phyloP scores from a whole-genome alignment of 2,113 vertebrate species.

The Archocentrus centrarchus region DNA sequence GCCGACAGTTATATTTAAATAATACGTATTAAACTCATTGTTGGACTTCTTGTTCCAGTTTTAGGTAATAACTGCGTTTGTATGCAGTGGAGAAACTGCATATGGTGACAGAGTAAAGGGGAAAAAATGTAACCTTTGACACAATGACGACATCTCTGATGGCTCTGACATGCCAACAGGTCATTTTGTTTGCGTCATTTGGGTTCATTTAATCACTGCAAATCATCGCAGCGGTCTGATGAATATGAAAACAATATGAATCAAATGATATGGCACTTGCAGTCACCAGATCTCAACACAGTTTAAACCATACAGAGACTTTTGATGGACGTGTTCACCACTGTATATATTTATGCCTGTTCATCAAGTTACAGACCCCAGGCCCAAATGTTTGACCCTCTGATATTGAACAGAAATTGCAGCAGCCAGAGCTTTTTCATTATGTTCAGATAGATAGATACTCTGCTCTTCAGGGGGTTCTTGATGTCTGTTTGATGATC shows the following conservation, averaged over 20 bases:
- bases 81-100: neutral
- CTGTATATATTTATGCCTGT: neutral
- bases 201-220: neutral
- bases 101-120: neutral
- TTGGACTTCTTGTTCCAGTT: rapidly evolving
- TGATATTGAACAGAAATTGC: neutral
- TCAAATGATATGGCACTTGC: neutral
- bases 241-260: neutral
- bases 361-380: slow-evolving; percentile 4
- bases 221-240: neutral
- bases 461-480: neutral
- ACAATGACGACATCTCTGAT: neutral
- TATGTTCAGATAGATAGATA: neutral
- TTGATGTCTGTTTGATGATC: neutral
- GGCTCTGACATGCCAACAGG: neutral
- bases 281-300: neutral
- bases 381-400: neutral
- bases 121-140: neutral
- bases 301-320: neutral
- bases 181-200: neutral
- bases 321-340: neutral
- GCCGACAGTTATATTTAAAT: neutral
- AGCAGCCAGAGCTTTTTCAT: neutral
- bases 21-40: rapidly evolving
- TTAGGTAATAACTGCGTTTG: neutral